Percentiles rank a stretch among this genome's conserved stretches.
These are phyloP conservation scores for Eretmochelys imbricata DNA, from an alignment of 2,113 vertebrate species.

Conservation along the genomic window DNA sequence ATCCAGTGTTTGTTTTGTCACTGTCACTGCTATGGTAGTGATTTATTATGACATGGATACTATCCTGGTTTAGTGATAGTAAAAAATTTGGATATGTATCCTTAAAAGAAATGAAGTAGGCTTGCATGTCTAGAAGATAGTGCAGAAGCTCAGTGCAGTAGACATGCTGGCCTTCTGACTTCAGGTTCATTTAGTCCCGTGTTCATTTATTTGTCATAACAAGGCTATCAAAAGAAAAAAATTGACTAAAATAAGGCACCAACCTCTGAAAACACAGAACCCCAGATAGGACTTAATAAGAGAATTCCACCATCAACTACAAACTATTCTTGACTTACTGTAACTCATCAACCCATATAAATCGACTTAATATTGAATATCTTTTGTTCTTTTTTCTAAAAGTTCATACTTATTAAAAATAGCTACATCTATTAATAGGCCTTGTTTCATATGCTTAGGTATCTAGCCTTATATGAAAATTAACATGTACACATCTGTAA, in stretches of 20 bases:
- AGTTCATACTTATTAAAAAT: not conserved
- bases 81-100: not conserved
- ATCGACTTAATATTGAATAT: not conserved
- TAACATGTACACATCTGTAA: not conserved
- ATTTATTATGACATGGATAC: not conserved
- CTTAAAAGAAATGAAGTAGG: not conserved
- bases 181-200: not conserved
- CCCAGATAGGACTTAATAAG: not conserved
- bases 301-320: not conserved
- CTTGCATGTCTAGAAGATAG: not conserved
- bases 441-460: not conserved
- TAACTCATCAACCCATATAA: not conserved
- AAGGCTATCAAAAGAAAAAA: not conserved
- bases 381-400: not conserved
- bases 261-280: not conserved
- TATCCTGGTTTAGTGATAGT: not conserved
- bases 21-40: not conserved
- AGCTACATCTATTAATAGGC: not conserved
- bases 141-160: not conserved
- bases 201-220: not conserved
- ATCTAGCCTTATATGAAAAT: conserved; percentile 4
- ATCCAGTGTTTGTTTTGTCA: not conserved
- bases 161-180: not conserved
- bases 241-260: not conserved
- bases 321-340: not conserved